phyloP scores from a whole-genome alignment of 1,140 invertebrate species.

The Drosophila cardini region DNA sequence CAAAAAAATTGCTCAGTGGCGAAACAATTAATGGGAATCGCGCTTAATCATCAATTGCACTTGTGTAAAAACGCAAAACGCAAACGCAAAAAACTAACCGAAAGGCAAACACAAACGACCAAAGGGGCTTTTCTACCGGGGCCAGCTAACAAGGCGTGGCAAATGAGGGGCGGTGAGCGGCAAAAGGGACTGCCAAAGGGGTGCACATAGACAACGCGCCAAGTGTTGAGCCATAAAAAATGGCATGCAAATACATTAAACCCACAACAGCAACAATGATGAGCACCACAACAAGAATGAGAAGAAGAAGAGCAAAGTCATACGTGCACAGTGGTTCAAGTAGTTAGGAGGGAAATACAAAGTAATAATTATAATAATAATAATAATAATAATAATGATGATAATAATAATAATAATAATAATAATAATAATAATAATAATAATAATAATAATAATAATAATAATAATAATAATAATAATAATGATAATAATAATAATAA shows the following conservation, averaged over 20 bases:
- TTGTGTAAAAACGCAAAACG: constrained; percentile 22
- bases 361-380: not conserved
- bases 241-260: constrained; percentile 62
- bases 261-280: constrained; percentile 33
- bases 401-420: too few relatives aligned
- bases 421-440: too few relatives aligned
- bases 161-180: not conserved
- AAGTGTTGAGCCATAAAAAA: constrained; percentile 55
- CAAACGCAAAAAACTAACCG: constrained; percentile 41
- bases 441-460: too few relatives aligned
- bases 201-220: constrained; percentile 41
- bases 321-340: constrained; percentile 35
- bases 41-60: constrained; percentile 69
- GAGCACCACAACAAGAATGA: constrained; percentile 32
- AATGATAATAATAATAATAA: too few relatives aligned
- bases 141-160: not conserved
- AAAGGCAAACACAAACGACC: constrained; percentile 28
- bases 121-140: not conserved
- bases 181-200: not conserved
- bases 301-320: constrained; percentile 1
- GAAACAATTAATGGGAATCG: constrained; percentile 59
- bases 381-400: too few relatives aligned
- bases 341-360: not conserved
- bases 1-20: constrained; percentile 22
- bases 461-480: too few relatives aligned